Evolutionary conservation across 2,888 invertebrate genomes (phyloP).

Genomic region (Cheilosia pagana): DNA sequence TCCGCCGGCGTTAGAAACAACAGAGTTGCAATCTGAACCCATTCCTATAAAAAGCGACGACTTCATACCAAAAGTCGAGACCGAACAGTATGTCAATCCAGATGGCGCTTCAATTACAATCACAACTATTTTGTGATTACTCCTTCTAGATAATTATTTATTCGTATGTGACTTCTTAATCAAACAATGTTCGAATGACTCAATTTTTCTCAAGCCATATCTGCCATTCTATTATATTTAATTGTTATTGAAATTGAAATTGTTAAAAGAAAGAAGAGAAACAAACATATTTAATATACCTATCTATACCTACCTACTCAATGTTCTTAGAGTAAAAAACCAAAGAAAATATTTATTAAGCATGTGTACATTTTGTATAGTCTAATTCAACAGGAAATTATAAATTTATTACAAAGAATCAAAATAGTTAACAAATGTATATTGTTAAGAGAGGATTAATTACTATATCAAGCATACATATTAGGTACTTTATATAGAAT

Average conservation of each 20-base stretch:
- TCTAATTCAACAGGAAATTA: constrained; percentile 9
- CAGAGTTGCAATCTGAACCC: constrained; percentile 60
- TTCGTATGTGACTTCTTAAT: constrained; percentile 23
- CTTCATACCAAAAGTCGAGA: constrained; percentile 80
- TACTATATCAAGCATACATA: background rate
- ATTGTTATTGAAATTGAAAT: constrained; percentile 52
- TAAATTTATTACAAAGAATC: constrained; percentile 36
- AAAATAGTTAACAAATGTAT: constrained; percentile 53
- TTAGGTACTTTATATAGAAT: no score
- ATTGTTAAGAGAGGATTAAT: constrained; percentile 8
- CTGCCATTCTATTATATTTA: constrained; percentile 59
- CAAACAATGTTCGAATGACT: constrained; percentile 62
- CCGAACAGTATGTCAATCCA: constrained; percentile 81
- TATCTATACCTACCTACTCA: constrained; percentile 4
- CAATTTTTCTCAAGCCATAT: constrained; percentile 68
- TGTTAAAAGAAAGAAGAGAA: constrained; percentile 26
- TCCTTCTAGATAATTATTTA: constrained; percentile 27
- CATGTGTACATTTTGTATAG: constrained; percentile 67
- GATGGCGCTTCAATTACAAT: constrained; percentile 81
- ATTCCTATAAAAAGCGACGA: constrained; percentile 75
- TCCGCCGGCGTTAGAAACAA: constrained; percentile 35
- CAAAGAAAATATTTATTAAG: constrained; percentile 39
- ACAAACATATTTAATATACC: constrained; percentile 25
- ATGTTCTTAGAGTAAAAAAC: constrained; percentile 40
- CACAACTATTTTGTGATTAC: constrained; percentile 83